Evolutionary conservation across 2,797 vertebrate genomes (phyloP).

Genomic region (Aulostomus chinensis): DNA sequence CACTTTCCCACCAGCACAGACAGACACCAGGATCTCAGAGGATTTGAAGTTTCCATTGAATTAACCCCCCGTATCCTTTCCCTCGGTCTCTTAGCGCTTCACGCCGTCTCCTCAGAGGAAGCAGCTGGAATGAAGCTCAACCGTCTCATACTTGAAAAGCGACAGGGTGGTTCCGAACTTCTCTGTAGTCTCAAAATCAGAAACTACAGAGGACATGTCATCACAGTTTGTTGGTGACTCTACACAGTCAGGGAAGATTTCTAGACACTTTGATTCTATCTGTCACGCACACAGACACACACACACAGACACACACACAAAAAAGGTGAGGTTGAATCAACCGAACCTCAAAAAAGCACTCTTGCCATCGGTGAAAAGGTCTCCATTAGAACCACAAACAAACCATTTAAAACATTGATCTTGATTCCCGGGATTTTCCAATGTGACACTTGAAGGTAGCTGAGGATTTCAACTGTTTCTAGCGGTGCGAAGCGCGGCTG

Average conservation of each 20-base stretch:
- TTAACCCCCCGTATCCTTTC: not conserved
- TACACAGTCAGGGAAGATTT: no score
- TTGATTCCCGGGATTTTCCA: no score
- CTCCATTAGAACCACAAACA: constrained; percentile 2
- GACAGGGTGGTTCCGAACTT: no score
- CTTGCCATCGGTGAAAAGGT: constrained; percentile 19
- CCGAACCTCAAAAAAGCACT: not conserved
- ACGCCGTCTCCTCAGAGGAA: not conserved
- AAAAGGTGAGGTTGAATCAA: no score
- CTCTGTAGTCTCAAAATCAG: not conserved
- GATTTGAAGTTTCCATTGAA: constrained; percentile 13
- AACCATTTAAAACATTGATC: no score
- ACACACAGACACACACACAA: no score
- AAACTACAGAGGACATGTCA: not conserved
- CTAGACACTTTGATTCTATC: no score
- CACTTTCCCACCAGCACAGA: constrained; percentile 22
- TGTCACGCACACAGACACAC: no score
- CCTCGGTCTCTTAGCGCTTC: not conserved
- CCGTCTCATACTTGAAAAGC: not conserved
- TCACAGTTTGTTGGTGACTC: no score
- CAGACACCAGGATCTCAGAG: not conserved
- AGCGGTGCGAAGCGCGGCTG: no score
- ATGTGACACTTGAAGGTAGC: no score
- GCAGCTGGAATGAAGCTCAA: constrained; percentile 13
- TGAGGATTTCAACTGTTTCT: no score